Evolutionary conservation across 1,140 invertebrate species (phyloP).

Genomic region (Dryas iulia): DNA sequence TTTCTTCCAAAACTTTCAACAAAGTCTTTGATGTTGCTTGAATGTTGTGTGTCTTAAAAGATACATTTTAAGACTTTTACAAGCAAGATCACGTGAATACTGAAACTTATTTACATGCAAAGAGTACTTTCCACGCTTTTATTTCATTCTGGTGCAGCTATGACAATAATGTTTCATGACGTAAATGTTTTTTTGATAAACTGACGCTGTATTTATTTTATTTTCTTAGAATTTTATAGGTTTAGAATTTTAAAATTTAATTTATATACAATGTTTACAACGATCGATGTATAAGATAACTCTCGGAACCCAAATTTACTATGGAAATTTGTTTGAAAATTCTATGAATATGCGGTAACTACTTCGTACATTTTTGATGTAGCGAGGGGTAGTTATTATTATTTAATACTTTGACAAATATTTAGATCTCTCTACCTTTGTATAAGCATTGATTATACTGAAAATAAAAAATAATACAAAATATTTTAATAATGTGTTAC

Average conservation of each 20-base stretch:
- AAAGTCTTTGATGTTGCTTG: constrained; percentile 17
- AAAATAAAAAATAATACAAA: too few species aligned
- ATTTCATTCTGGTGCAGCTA: constrained; percentile 2
- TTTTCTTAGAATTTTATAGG: too few species aligned
- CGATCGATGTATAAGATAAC: not conserved
- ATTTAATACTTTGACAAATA: not conserved
- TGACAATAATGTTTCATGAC: not conserved
- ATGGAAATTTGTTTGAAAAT: not conserved
- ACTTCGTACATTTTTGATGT: not conserved
- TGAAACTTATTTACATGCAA: constrained; percentile 7
- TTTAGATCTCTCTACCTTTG: not conserved
- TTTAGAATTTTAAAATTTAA: too few species aligned
- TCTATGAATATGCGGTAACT: not conserved
- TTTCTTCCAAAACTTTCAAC: constrained; percentile 7
- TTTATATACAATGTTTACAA: not conserved
- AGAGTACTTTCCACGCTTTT: not conserved
- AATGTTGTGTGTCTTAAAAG: constrained; percentile 8
- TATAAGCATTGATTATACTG: not conserved
- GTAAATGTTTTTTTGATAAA: not conserved
- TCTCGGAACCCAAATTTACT: not conserved
- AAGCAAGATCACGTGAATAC: not conserved
- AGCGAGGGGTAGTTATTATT: not conserved
- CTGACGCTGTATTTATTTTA: too few species aligned
- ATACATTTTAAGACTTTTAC: constrained; percentile 12
- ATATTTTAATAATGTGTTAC: too few species aligned